Base-by-base conservation (phyloP, 64 coral and sea anemone species). In the Actinia equina region DNA sequence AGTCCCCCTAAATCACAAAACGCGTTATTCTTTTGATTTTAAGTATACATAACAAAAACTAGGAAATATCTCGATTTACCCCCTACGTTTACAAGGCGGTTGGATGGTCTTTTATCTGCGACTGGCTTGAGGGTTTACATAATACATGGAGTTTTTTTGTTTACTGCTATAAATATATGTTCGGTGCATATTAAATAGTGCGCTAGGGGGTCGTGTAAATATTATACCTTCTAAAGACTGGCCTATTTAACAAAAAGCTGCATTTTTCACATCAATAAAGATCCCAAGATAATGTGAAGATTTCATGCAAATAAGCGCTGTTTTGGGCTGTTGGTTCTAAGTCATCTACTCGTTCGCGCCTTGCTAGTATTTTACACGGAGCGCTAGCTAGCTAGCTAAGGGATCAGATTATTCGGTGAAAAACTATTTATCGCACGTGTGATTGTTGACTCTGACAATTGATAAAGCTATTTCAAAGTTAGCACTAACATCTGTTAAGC, bases 181-280 rank as follows among this genome's bases (percentile, higher is more conserved):
- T 81, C 43, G 17, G 1, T 81, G 78, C 78, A 81, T 81, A 81
- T 81, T 81, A 6, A 81, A 81, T 44, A 52, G 49, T 49, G 17
- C 78, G 49, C 15, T 52, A n/a, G 78, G 78, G 49, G 78, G 78
- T 52, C 41, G 11, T 74, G 26, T 74, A 74, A 74, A 74, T 74
- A 74, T 27, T 74, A 26, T 74, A 11, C 69, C 26, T 3, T 74
- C 69, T 74, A 74, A 74, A 74, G 26, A 74, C 69, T 30, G 69
- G 26, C 69, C 69, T 74, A 74, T 74, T 74, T 41, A 74, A 74
- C 69, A 74, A 74, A 74, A 71, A 74, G 25, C 69, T 27, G n/a
- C 23, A 41, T 30, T 74, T 74, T 74, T 74, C 5, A 74, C 69
- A 37, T 42, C 69, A 74, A 74, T 74, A 74, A 74, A 74, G 69